Conservation (phyloP, 2,113 vertebrate species). For the Hystrix cristata region DNA sequence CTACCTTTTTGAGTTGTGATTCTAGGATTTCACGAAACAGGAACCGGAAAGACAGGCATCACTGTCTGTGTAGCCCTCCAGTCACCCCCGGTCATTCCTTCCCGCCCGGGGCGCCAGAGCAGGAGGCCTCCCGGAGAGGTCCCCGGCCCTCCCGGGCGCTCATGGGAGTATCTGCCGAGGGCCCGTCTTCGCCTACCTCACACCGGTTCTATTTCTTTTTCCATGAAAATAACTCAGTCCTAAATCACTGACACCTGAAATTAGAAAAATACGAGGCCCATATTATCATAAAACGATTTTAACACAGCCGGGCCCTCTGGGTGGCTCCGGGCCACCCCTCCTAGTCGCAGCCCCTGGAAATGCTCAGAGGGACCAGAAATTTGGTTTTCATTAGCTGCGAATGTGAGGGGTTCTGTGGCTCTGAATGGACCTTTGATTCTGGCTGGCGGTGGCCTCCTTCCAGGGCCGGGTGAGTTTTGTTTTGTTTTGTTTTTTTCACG, state of each 20-base stretch:
- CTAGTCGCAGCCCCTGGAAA: slow-evolving; percentile 82
- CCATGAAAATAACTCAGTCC: slow-evolving; percentile 64
- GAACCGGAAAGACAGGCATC: neutral
- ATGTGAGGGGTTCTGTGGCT: slow-evolving; percentile 84
- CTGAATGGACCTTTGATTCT: slow-evolving; percentile 90
- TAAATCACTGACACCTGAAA: slow-evolving; percentile 73
- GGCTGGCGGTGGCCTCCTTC: slow-evolving; percentile 86
- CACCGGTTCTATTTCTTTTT: slow-evolving; percentile 69
- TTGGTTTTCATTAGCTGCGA: slow-evolving; percentile 88
- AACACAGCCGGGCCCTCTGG: slow-evolving; percentile 60
- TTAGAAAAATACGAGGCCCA: slow-evolving; percentile 76
- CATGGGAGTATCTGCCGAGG: neutral
- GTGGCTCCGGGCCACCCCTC: slow-evolving; percentile 55
- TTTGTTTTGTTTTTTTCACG: slow-evolving; percentile 72
- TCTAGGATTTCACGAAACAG: neutral
- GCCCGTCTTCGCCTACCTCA: neutral
- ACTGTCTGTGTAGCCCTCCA: accelerated
- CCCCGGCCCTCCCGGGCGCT: accelerated
- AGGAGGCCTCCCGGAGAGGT: neutral
- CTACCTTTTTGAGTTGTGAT: neutral
- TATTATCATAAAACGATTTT: slow-evolving; percentile 79
- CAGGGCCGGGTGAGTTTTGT: slow-evolving; percentile 79
- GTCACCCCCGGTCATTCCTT: neutral
- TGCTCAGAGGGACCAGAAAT: slow-evolving; percentile 75
- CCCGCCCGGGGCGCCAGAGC: neutral